Percentiles rank a stretch among this genome's conserved stretches.
Conservation (phyloP, 2,113 vertebrate species). For the Patagioenas fasciata region DNA sequence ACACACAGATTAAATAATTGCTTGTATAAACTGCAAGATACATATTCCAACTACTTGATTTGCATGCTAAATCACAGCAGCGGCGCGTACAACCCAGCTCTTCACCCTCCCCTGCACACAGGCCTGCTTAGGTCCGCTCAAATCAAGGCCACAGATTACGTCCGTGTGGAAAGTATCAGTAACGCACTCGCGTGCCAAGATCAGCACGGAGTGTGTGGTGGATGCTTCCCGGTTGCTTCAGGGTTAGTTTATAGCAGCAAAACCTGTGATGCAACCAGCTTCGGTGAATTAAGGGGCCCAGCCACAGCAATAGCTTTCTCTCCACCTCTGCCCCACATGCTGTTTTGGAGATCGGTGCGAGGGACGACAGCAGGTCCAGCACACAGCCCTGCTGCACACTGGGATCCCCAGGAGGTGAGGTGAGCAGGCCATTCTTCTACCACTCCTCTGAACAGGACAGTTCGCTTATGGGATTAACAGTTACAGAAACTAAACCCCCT, state of each 20-base stretch:
- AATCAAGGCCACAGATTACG: not conserved
- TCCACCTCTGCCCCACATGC: fast-evolving
- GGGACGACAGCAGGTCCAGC: fast-evolving
- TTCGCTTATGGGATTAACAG: fast-evolving
- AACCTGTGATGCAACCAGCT: not conserved
- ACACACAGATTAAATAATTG: not conserved
- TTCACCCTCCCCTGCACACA: not conserved
- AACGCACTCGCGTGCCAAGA: not conserved
- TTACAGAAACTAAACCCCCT: not conserved
- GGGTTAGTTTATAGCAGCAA: not conserved
- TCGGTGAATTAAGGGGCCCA: not conserved
- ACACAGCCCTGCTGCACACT: not conserved
- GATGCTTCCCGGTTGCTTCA: not conserved
- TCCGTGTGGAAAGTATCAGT: not conserved
- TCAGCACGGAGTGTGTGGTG: not conserved
- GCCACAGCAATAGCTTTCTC: not conserved
- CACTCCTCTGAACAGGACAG: not conserved
- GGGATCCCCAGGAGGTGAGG: not conserved
- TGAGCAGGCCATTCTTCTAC: not conserved
- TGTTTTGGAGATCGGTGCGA: fast-evolving
- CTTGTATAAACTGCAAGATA: not conserved
- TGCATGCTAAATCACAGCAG: not conserved
- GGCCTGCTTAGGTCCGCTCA: not conserved
- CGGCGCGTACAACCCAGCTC: not conserved
- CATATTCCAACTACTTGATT: not conserved